These are phyloP conservation scores for Takifugu rubripes DNA, from an alignment of 2,797 vertebrate genomes.

Conservation along the genomic window DNA sequence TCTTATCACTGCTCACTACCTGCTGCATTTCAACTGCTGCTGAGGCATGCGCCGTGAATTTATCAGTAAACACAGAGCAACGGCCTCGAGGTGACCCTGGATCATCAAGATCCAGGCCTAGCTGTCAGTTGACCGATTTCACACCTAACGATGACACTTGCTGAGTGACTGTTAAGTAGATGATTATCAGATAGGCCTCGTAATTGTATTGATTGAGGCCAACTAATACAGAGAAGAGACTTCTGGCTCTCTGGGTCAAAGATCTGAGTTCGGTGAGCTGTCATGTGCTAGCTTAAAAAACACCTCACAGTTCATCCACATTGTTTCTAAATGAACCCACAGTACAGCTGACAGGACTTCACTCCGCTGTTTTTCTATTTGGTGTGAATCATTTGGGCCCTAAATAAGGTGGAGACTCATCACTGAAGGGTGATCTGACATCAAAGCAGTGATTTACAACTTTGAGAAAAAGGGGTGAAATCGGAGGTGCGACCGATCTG, in stretches of 20 bases:
- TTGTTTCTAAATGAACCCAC: neutral
- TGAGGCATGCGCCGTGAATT: constrained; percentile 64
- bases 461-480: constrained; percentile 19
- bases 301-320: neutral
- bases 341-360: neutral
- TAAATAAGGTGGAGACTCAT: constrained; percentile 29
- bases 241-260: constrained; percentile 10
- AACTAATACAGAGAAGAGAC: constrained; percentile 32
- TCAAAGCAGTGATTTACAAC: constrained; percentile 51
- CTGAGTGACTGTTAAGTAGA: constrained; percentile 36
- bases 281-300: neutral
- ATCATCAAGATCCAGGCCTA: constrained; percentile 70
- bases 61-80: constrained; percentile 64
- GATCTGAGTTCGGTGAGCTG: constrained; percentile 1
- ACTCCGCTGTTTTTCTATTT: constrained; percentile 26
- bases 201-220: constrained; percentile 39
- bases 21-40: constrained; percentile 64
- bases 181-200: constrained; percentile 17
- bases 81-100: constrained; percentile 54
- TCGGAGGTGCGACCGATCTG: constrained; percentile 28
- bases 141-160: constrained; percentile 61
- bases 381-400: constrained; percentile 45
- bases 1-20: constrained; percentile 50
- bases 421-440: constrained; percentile 25
- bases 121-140: constrained; percentile 71